Evolutionary conservation across 2,113 vertebrate genomes (phyloP).

Genomic region (Otis tarda): DNA sequence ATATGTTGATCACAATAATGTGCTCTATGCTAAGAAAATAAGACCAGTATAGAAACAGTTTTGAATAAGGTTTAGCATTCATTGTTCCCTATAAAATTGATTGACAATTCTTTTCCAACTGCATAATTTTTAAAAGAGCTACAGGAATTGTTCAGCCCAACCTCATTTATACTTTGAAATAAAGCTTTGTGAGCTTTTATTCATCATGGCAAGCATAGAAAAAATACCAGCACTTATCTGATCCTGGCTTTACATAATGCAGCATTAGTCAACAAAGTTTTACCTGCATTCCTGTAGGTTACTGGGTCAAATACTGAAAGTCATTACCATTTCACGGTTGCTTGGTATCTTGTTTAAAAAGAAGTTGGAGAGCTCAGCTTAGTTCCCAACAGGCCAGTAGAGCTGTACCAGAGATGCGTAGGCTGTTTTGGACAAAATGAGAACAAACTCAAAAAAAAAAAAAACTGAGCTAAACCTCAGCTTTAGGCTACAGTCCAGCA

Average conservation of each 20-base stretch:
- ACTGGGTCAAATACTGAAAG: conserved; percentile 11
- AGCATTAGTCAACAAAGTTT: conserved; percentile 26
- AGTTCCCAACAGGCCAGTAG: not conserved
- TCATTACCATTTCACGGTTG: conserved; percentile 50
- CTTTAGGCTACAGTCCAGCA: not conserved
- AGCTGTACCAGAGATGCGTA: not conserved
- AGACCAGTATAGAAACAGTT: not conserved
- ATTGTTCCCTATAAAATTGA: conserved; percentile 54
- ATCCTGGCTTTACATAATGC: conserved; percentile 46
- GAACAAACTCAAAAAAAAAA: not conserved
- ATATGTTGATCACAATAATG: conserved; percentile 30
- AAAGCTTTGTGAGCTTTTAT: conserved; percentile 49
- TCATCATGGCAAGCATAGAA: conserved; percentile 27
- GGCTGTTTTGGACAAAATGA: conserved; percentile 1
- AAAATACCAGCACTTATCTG: conserved; percentile 29
- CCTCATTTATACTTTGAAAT: conserved; percentile 33
- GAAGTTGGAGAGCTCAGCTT: not conserved
- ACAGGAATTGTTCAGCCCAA: not conserved
- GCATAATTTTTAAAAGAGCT: conserved; percentile 46
- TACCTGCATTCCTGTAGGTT: conserved; percentile 47
- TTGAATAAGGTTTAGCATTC: conserved; percentile 46
- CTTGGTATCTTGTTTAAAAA: conserved; percentile 5
- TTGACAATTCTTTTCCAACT: conserved; percentile 42
- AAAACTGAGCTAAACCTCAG: not conserved
- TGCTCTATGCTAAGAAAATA: not conserved